Evolutionary conservation across 2,113 vertebrate genomes (phyloP), one percentile per base, ranked within the genome.

Genomic region (Sitta europaea): DNA sequence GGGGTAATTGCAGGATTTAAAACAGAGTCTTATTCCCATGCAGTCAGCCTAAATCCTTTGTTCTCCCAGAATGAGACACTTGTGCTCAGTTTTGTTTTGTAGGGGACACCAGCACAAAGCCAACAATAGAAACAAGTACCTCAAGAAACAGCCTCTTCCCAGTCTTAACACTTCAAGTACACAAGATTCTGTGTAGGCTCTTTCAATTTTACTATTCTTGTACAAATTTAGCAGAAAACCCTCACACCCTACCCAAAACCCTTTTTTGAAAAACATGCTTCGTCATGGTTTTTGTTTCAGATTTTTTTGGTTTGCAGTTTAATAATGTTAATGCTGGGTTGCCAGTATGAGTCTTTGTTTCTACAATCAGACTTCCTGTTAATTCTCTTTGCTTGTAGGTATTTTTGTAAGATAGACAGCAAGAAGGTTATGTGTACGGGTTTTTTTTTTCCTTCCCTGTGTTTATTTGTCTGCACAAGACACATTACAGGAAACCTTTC

Each of bases 401-500:
- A 78, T 81, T 87, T 91, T 88, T 90, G 7, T 91, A 83, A 92
- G 95, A 93, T 35, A 88, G 72, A 67, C 83, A 93, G 31, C 92
- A 75, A 67, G 84, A 81, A 84, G 84, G 73, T 88, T 95, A 68
- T 82, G 45, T 94, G 72, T 90, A 70, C 87, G 45, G 89, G n/a
- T 90, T 82, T 59, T 54, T 31, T 78, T 65, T 61, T n/a, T 28
- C 29, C 20, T 10, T 1, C 3, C n/a, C 54, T 10, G 22, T 95
- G 81, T 92, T 77, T 93, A 89, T 94, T 96, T 88, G 62, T 94
- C 95, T 96, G 63, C 76, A 27, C 67, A 91, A 96, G 94, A 90
- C 81, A 91, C 90, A 81, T 94, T 96, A 96, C 94, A 96, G 93
- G 91, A 95, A 97, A 97, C 94, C 97, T 97, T 98, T 97, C 97